Conservation (phyloP, 1,140 invertebrate genomes). For the Zaprionus inermis region DNA sequence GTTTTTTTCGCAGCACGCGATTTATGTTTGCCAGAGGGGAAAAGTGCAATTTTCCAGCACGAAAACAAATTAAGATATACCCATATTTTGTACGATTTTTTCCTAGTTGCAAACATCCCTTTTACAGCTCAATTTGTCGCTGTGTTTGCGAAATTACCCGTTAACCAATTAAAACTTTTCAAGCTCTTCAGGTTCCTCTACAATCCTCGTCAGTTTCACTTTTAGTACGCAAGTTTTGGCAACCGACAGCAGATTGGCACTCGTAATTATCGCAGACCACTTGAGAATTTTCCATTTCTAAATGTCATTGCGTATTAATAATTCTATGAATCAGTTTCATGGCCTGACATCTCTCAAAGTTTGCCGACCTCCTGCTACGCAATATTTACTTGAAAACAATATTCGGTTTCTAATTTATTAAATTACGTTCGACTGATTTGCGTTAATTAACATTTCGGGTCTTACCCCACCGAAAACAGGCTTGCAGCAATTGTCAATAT, state of each 20-base stretch:
- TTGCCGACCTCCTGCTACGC: not conserved
- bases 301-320: not conserved
- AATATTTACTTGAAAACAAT: not conserved
- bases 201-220: not conserved
- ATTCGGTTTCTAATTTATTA: not conserved
- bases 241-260: slow-evolving; percentile 39
- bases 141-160: not conserved
- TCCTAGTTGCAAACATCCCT: slow-evolving; percentile 61
- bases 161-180: slow-evolving; percentile 32
- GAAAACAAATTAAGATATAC: slow-evolving; percentile 70
- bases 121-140: slow-evolving; percentile 19
- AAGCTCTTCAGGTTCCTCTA: not conserved
- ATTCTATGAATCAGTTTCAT: not conserved
- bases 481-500: not conserved
- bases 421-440: not conserved
- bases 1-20: slow-evolving; percentile 32
- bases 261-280: slow-evolving; percentile 27
- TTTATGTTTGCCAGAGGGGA: slow-evolving; percentile 55
- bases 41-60: slow-evolving; percentile 33
- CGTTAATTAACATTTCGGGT: no score
- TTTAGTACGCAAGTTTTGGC: slow-evolving; percentile 17
- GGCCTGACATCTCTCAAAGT: not conserved
- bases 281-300: not conserved
- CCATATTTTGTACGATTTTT: slow-evolving; percentile 60
- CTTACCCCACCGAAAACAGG: not conserved